Conservation (phyloP, 1,140 invertebrate genomes). For the Drosophila auraria region DNA sequence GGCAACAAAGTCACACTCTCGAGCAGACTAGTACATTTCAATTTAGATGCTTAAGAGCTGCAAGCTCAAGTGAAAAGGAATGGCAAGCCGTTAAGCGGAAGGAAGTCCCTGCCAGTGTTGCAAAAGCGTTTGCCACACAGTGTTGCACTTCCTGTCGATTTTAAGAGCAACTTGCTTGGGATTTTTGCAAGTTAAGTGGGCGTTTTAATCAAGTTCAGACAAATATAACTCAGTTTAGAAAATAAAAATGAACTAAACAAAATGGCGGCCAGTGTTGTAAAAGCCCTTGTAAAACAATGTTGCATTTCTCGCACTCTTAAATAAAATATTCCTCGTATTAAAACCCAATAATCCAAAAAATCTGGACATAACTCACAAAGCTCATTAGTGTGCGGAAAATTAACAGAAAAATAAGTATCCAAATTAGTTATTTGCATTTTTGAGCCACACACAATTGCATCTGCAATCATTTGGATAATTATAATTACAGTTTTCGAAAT, state of each 20-base stretch:
- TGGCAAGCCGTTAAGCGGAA: conserved; percentile 18
- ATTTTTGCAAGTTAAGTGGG: neutral
- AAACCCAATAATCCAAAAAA: neutral
- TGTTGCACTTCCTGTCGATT: conserved; percentile 47
- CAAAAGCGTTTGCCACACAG: conserved; percentile 18
- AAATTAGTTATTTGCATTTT: neutral
- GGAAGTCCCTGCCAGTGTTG: conserved; percentile 20
- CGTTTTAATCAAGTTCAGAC: too few species aligned
- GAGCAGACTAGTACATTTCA: conserved; percentile 49
- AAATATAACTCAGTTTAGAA: too few species aligned
- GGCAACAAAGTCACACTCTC: conserved; percentile 67
- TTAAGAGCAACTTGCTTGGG: neutral
- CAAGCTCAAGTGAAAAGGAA: conserved; percentile 34
- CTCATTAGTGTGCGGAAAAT: neutral
- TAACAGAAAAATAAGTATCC: neutral
- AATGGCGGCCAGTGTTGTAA: too few species aligned
- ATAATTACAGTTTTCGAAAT: conserved; percentile 8
- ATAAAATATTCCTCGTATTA: too few species aligned
- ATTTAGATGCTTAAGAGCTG: conserved; percentile 49
- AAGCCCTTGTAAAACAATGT: too few species aligned
- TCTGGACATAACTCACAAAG: neutral
- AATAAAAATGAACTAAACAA: too few species aligned
- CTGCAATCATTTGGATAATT: conserved; percentile 22
- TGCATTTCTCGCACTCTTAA: too few species aligned
- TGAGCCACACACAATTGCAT: neutral